Conservation (phyloP, 1,140 invertebrate species). For the Caerostris darwini region DNA sequence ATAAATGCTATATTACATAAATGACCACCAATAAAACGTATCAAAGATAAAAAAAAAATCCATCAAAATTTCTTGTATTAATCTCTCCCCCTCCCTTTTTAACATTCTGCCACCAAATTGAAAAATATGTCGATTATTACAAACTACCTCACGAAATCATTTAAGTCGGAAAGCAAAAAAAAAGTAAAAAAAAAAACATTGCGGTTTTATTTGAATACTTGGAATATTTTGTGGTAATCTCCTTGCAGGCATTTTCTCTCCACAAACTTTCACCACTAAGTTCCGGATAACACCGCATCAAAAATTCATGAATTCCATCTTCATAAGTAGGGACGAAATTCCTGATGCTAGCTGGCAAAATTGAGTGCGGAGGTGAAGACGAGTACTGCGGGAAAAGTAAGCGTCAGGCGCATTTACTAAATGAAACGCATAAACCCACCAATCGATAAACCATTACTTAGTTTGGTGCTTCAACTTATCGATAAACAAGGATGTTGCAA, state of each 20-base stretch:
- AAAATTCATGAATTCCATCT: constrained; percentile 54
- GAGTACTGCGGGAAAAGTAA: neutral
- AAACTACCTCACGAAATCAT: no score
- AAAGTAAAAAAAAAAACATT: neutral
- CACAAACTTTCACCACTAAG: neutral
- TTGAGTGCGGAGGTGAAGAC: neutral
- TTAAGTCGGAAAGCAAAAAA: neutral
- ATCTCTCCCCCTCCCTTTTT: no score
- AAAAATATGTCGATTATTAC: no score
- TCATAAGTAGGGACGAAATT: constrained; percentile 19
- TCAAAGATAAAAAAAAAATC: no score
- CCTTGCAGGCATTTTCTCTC: neutral
- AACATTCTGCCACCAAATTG: no score
- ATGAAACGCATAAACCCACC: constrained; percentile 32
- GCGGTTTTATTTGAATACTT: constrained; percentile 5
- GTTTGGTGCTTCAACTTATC: neutral
- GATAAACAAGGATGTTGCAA: neutral
- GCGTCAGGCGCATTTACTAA: neutral
- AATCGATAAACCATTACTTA: constrained; percentile 45
- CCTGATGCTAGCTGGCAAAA: constrained; percentile 6
- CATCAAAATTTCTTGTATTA: no score
- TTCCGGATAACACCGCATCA: constrained; percentile 31
- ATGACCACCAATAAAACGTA: no score
- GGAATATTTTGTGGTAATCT: constrained; percentile 23
- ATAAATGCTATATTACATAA: no score